A percentile compares a stretch with the other conserved stretches of the same genome.
phyloP scores from a whole-genome alignment of 2,888 invertebrate species.

The Eumacrocentrus americanus region DNA sequence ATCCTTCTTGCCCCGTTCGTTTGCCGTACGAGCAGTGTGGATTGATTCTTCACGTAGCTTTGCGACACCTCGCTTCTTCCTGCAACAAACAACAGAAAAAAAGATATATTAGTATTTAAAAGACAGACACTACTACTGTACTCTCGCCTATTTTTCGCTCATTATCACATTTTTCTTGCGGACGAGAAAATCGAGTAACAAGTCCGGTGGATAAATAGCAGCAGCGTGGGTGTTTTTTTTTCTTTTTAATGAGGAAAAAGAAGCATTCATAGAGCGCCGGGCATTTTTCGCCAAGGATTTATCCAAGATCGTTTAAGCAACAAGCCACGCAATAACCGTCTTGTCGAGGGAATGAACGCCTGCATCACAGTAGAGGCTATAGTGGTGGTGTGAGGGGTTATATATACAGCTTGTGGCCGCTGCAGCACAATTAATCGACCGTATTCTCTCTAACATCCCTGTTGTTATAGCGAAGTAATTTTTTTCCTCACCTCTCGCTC shows the following conservation, averaged over 20 bases:
- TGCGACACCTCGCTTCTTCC: constrained; percentile 13
- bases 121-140: too few relatives aligned
- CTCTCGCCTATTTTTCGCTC: too few relatives aligned
- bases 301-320: constrained; percentile 38
- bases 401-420: constrained; percentile 34
- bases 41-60: constrained; percentile 15
- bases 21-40: constrained; percentile 16
- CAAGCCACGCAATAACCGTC: constrained; percentile 38
- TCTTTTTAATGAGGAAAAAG: constrained; percentile 16
- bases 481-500: constrained; percentile 24
- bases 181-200: too few relatives aligned
- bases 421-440: constrained; percentile 45
- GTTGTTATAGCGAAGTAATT: constrained; percentile 37
- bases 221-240: too few relatives aligned
- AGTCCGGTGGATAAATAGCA: too few relatives aligned
- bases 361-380: constrained; percentile 1
- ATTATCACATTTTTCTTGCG: too few relatives aligned
- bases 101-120: background rate
- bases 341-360: constrained; percentile 25
- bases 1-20: constrained; percentile 21
- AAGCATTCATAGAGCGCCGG: background rate
- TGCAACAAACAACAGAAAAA: constrained; percentile 16
- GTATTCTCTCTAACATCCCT: constrained; percentile 40
- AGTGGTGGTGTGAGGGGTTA: constrained; percentile 12
- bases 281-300: constrained; percentile 36